Percentiles rank a stretch among this genome's conserved stretches.
Conservation (phyloP, 2,888 invertebrate genomes). For the Pammene aurita region DNA sequence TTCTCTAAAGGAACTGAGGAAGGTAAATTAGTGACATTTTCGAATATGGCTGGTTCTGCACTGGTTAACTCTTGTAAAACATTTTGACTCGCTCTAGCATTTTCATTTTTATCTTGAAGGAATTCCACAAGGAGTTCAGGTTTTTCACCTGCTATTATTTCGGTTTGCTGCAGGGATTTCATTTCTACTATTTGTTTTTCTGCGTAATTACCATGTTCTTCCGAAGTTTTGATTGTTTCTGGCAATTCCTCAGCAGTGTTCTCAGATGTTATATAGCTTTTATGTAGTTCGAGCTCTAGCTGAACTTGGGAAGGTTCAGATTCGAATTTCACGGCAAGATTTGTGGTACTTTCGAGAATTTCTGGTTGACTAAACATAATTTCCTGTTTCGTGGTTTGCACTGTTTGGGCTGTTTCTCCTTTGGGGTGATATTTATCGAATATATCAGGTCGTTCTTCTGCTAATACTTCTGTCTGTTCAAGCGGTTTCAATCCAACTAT, state of each 20-base stretch:
- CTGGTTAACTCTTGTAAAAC: constrained; percentile 57
- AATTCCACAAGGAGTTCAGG: constrained; percentile 48
- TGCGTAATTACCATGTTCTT: constrained; percentile 51
- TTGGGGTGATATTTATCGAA: constrained; percentile 49
- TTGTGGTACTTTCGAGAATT: constrained; percentile 57
- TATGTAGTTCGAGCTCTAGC: constrained; percentile 58
- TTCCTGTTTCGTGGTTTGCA: constrained; percentile 55
- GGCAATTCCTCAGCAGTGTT: constrained; percentile 54
- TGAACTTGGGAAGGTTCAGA: constrained; percentile 50
- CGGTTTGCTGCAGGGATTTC: constrained; percentile 60
- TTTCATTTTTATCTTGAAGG: constrained; percentile 50
- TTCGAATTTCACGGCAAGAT: constrained; percentile 48
- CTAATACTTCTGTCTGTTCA: constrained; percentile 50
- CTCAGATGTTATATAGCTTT: constrained; percentile 63
- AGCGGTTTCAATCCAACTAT: constrained; percentile 48
- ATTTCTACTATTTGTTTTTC: constrained; percentile 55
- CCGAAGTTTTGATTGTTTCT: constrained; percentile 47
- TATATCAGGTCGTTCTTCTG: constrained; percentile 49
- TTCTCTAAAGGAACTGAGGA: constrained; percentile 48
- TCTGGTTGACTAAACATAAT: constrained; percentile 57
- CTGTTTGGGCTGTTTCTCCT: constrained; percentile 57
- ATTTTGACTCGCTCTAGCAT: constrained; percentile 57
- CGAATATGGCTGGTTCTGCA: constrained; percentile 56
- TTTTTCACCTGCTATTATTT: constrained; percentile 57
- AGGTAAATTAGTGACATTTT: constrained; percentile 55